These are phyloP conservation scores for Potamilus streckersoni DNA, from an alignment of 1,140 invertebrate genomes.

Conservation along the genomic window DNA sequence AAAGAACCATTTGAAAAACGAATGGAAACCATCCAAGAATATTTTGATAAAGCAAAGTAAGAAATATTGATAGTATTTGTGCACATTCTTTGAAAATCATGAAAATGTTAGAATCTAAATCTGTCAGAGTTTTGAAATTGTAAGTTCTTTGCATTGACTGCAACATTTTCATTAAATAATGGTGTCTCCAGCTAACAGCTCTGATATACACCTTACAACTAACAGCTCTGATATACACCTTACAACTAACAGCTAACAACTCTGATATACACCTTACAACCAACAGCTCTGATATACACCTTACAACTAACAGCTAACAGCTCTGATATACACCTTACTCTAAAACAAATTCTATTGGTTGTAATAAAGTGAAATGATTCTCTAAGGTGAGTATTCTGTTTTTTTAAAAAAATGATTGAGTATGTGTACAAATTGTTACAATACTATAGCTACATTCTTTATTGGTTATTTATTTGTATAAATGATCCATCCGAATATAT, in stretches of 20 bases:
- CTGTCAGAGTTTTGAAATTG: too few species aligned
- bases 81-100: too few species aligned
- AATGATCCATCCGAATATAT: too few species aligned
- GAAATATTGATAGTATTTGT: constrained; percentile 10
- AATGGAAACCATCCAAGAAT: constrained; percentile 48
- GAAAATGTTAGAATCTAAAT: too few species aligned
- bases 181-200: not conserved
- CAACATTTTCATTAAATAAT: not conserved
- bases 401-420: too few species aligned
- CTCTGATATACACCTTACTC: not conserved
- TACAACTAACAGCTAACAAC: not conserved
- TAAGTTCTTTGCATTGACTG: too few species aligned
- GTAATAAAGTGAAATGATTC: too few species aligned
- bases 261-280: too few species aligned
- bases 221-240: not conserved
- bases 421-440: not conserved
- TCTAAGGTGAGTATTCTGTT: too few species aligned
- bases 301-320: too few species aligned
- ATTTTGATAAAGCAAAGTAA: constrained; percentile 57
- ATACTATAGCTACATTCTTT: not conserved
- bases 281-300: not conserved
- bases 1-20: constrained; percentile 60
- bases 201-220: too few species aligned
- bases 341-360: too few species aligned
- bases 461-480: not conserved